These are phyloP conservation scores for Acanthopleura granulata DNA, from an alignment of 2,888 invertebrate genomes.

Conservation along the genomic window DNA sequence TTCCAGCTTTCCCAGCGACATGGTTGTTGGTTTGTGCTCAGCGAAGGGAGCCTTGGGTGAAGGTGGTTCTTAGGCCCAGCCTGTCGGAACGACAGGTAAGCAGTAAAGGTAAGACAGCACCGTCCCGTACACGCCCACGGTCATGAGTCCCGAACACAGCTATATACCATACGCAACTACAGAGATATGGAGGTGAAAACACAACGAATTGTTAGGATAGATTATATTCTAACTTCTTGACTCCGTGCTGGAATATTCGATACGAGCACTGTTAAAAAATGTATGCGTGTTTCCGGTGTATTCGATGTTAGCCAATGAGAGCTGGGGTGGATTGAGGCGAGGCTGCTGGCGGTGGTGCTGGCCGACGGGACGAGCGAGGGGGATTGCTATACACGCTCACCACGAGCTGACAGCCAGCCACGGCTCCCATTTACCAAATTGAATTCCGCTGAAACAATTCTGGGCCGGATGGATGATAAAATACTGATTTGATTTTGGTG, in stretches of 20 bases:
- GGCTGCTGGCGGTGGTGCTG: not conserved
- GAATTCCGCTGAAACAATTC: conserved; percentile 20
- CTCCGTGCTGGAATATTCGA: conserved; percentile 9
- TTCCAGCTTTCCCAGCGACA: conserved; percentile 30
- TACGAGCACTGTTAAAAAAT: conserved; percentile 11
- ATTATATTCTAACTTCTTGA: conserved; percentile 14
- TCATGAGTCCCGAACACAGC: too few relatives aligned
- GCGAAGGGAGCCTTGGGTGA: too few relatives aligned
- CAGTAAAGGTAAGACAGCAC: too few relatives aligned
- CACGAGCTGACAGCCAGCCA: not conserved
- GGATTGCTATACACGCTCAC: not conserved
- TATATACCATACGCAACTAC: too few relatives aligned
- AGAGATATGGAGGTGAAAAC: too few relatives aligned
- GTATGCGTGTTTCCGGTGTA: conserved; percentile 14
- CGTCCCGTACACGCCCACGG: too few relatives aligned
- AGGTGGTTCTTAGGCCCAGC: too few relatives aligned
- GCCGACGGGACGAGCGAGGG: not conserved
- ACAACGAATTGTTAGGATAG: not conserved
- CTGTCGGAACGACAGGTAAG: too few relatives aligned
- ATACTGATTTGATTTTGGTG: conserved; percentile 17
- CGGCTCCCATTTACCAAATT: conserved; percentile 15
- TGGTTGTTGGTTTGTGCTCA: conserved; percentile 11
- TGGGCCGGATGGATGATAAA: conserved; percentile 18
- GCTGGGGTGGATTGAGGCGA: not conserved
- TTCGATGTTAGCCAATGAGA: not conserved